A percentile compares a stretch with the other conserved stretches of the same genome.
These are phyloP conservation scores for Lemur catta DNA, from an alignment of 2,797 vertebrate genomes.

Conservation along the genomic window DNA sequence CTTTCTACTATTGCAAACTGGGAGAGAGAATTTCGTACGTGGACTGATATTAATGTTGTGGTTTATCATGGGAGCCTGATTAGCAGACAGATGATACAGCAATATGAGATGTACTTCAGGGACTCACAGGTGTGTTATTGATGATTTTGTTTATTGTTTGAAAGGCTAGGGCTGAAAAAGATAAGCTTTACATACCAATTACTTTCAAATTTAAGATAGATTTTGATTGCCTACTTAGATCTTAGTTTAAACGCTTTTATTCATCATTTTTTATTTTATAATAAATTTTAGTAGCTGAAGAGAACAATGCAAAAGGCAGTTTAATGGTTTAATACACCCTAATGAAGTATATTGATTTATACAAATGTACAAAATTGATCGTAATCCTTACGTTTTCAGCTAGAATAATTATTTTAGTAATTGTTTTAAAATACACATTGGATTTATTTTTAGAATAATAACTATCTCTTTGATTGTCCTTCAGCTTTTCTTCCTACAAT, in stretches of 20 bases:
- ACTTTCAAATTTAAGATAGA: background rate
- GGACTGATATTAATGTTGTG: constrained; percentile 97
- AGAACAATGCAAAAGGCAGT: background rate
- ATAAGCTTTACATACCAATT: background rate
- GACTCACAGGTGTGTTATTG: constrained; percentile 91
- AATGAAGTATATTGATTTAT: background rate
- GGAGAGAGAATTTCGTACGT: constrained; percentile 97
- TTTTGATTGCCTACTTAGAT: constrained; percentile 39
- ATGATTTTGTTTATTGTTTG: background rate
- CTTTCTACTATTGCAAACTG: constrained; percentile 99
- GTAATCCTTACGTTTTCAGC: constrained; percentile 23
- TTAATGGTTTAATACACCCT: background rate
- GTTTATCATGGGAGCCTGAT: constrained; percentile 98
- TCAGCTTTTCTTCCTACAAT: background rate
- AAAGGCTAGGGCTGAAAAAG: background rate
- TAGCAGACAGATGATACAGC: constrained; percentile 99
- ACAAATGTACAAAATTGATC: background rate
- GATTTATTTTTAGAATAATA: constrained; percentile 35
- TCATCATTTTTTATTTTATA: constrained; percentile 26
- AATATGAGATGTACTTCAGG: constrained; percentile 99
- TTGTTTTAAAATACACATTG: background rate
- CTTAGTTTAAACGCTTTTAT: background rate
- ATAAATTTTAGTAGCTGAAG: constrained; percentile 20
- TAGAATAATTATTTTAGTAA: constrained; percentile 22
- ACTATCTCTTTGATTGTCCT: background rate